These are phyloP conservation scores for Scatophagus argus DNA, from an alignment of 2,113 vertebrate genomes.

Conservation along the genomic window DNA sequence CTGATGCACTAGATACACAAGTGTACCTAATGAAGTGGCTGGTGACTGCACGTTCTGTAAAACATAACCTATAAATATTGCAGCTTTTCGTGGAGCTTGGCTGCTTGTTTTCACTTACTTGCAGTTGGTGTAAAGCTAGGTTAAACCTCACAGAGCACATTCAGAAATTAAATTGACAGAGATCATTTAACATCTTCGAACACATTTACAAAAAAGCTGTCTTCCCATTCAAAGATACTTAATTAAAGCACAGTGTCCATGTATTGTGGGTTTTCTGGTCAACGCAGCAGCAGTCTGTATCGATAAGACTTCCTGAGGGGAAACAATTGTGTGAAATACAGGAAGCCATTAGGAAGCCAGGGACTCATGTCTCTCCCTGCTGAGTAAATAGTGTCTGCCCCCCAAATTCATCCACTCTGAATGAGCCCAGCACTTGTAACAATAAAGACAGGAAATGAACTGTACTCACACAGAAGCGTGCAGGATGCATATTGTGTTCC, in stretches of 20 bases:
- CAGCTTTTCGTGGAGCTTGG: not conserved
- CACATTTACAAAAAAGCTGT: conserved; percentile 2
- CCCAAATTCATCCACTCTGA: conserved; percentile 59
- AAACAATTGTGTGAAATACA: conserved; percentile 86
- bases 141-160: not conserved
- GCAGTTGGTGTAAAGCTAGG: no score
- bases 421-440: conserved; percentile 73
- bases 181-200: conserved; percentile 4
- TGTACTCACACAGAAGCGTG: conserved; percentile 62
- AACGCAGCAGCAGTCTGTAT: conserved; percentile 53
- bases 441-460: conserved; percentile 80
- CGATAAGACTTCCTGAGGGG: conserved; percentile 83
- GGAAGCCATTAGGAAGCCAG: conserved; percentile 85
- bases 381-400: conserved; percentile 80
- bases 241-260: conserved; percentile 54
- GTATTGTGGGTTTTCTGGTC: conserved; percentile 59
- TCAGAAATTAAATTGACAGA: not conserved
- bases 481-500: conserved; percentile 67
- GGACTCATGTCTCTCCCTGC: conserved; percentile 75
- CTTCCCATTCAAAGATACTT: conserved; percentile 43
- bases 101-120: not conserved
- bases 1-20: conserved; percentile 8
- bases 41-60: no score
- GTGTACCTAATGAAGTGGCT: no score
- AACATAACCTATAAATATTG: not conserved